phyloP scores from a whole-genome alignment of 2,113 vertebrate species.

The Podocnemis expansa region DNA sequence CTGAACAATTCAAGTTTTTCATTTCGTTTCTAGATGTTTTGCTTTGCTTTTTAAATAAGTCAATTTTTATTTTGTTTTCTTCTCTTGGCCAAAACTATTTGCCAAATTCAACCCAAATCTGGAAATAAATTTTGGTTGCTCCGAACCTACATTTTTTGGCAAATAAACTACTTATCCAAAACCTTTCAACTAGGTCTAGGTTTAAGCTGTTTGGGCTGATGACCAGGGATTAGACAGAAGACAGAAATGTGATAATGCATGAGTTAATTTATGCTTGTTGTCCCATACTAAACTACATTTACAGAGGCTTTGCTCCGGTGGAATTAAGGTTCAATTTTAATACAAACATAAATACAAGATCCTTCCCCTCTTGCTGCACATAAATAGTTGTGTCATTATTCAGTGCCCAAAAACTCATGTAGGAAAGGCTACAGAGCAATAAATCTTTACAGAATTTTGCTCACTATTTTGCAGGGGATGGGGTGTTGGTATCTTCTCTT shows the following conservation, averaged over 20 bases:
- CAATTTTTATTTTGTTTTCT: not conserved
- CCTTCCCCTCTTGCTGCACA: not conserved
- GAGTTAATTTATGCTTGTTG: not conserved
- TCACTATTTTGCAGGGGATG: not conserved
- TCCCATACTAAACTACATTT: not conserved
- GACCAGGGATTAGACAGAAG: not conserved
- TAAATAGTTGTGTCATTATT: not conserved
- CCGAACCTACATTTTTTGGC: not conserved
- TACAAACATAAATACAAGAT: constrained; percentile 2
- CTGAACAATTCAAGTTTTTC: not conserved
- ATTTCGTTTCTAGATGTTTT: not conserved
- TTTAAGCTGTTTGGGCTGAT: not conserved
- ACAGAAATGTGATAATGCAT: not conserved
- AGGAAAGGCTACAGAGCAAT: not conserved
- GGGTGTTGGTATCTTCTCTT: constrained; percentile 1
- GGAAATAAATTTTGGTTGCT: not conserved
- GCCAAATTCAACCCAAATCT: not conserved
- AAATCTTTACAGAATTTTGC: rapidly evolving
- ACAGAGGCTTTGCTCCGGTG: not conserved
- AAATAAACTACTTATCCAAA: not conserved
- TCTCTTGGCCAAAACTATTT: not conserved
- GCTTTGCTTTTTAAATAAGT: not conserved
- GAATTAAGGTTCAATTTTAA: not conserved
- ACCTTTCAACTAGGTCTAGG: not conserved
- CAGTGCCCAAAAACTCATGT: not conserved